phyloP scores from a whole-genome alignment of 2,888 invertebrate genomes.

The Leptopilina syphax region DNA sequence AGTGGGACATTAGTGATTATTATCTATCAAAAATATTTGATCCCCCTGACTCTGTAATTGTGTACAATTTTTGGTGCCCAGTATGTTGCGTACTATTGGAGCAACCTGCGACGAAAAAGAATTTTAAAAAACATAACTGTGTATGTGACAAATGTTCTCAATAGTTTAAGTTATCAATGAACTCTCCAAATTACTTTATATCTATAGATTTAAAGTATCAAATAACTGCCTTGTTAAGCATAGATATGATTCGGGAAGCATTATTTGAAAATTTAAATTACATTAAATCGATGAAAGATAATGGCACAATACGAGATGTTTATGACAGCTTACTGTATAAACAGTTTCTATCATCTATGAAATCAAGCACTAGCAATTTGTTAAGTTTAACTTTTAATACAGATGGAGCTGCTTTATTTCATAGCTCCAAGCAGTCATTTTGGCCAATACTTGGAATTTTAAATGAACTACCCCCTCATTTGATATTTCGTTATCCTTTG shows the following conservation, averaged over 20 bases:
- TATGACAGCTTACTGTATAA: neutral
- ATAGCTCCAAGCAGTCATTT: slow-evolving; percentile 24
- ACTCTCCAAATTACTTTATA: neutral
- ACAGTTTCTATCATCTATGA: neutral
- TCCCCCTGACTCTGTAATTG: neutral
- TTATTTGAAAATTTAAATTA: neutral
- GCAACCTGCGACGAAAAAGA: neutral
- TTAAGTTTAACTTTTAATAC: neutral
- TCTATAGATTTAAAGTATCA: slow-evolving; percentile 4
- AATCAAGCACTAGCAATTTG: neutral
- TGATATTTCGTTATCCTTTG: slow-evolving; percentile 23
- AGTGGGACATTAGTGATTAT: neutral
- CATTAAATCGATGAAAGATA: neutral
- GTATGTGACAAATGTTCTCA: neutral
- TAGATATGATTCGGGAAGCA: neutral
- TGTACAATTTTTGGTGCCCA: neutral
- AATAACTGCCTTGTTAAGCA: neutral
- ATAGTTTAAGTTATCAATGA: neutral
- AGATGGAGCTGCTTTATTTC: slow-evolving; percentile 5
- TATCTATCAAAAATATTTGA: slow-evolving; percentile 6
- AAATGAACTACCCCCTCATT: slow-evolving; percentile 32
- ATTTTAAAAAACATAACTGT: neutral
- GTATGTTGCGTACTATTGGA: neutral
- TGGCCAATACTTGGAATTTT: slow-evolving; percentile 23
- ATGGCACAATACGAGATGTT: neutral